Evolutionary conservation across 2,113 vertebrate genomes (phyloP), one percentile per base, ranked within the genome.

Genomic region (Phodopus roborovskii): DNA sequence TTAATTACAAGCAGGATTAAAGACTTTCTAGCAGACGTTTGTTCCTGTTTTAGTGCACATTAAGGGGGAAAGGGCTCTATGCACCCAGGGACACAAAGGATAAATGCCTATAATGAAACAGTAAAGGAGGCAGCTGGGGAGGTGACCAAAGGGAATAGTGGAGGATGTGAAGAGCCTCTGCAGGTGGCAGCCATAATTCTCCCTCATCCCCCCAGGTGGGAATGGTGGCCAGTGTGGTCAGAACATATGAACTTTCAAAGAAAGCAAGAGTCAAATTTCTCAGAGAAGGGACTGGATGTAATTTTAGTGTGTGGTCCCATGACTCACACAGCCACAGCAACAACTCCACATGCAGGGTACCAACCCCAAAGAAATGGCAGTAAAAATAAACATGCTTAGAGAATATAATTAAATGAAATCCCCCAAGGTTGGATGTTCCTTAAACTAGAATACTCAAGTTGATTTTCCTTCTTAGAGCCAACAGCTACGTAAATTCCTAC

Each of bases 301-400:
- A 90, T 92, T 96, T 94, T 68, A 88, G 50, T 88, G 90, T 93
- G 87, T 95, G 90, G 74, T 94, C 92, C 81, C 42, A 90, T 64
- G 68, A 42, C 91, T 96, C 91, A 96, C 97, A 94, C 71, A 92
- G 88, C 85, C 90, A 82, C 93, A 98, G 96, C 98, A 98, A 98
- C 86, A 97, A 97, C 96, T 98, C 95, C n/a, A 95, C 97, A 96
- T 83, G 39, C 60, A 98, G 96, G 97, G 97, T 94, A 97, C 78
- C 97, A 97, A n/a, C 97, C 92, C 68, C 95, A 98, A 85, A 96
- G 89, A 94, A 97, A 96, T 85, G 84, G 94, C 92, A 97, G 92
- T 91, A 91, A 97, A 97, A 97, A 94, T 95, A 97, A 97, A 96
- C 92, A 97, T 58, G 73, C 88, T 95, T 85, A 95, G 93, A 97